A percentile compares a stretch with the other conserved stretches of the same genome.
Evolutionary conservation across 2,888 invertebrate genomes (phyloP).

Genomic region (Cryptops parisi): DNA sequence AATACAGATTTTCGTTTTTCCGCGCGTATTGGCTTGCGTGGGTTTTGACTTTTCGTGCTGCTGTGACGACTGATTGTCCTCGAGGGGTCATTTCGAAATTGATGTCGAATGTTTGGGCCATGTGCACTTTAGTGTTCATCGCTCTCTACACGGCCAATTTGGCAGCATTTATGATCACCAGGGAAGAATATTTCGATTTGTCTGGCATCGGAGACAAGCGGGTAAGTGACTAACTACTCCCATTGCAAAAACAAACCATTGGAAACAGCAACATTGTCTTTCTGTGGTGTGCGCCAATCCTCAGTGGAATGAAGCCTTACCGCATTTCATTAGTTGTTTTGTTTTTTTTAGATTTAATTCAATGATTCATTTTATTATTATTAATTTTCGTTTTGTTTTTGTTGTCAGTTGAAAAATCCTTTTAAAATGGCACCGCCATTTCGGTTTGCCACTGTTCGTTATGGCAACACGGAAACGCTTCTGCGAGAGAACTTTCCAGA

Average conservation of each 20-base stretch:
- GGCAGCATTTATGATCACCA: constrained; percentile 99
- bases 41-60: constrained; percentile 97
- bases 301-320: too few relatives aligned
- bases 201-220: constrained; percentile 65
- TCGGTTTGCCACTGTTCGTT: constrained; percentile 90
- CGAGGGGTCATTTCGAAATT: constrained; percentile 44
- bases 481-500: constrained; percentile 54
- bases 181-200: constrained; percentile 86
- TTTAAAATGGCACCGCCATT: constrained; percentile 55
- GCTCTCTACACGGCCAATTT: constrained; percentile 99
- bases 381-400: neutral
- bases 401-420: neutral
- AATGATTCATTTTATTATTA: neutral
- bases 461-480: constrained; percentile 92
- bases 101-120: constrained; percentile 97
- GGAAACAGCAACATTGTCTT: too few relatives aligned
- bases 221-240: constrained; percentile 32
- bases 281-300: too few relatives aligned
- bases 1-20: constrained; percentile 86
- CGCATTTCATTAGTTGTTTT: too few relatives aligned
- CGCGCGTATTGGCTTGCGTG: constrained; percentile 99
- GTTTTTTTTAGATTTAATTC: too few relatives aligned
- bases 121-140: constrained; percentile 96
- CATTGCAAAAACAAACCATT: too few relatives aligned
- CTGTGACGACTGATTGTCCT: constrained; percentile 93